phyloP scores from a whole-genome alignment of 1,140 invertebrate species.

The Heliconius hermathena region DNA sequence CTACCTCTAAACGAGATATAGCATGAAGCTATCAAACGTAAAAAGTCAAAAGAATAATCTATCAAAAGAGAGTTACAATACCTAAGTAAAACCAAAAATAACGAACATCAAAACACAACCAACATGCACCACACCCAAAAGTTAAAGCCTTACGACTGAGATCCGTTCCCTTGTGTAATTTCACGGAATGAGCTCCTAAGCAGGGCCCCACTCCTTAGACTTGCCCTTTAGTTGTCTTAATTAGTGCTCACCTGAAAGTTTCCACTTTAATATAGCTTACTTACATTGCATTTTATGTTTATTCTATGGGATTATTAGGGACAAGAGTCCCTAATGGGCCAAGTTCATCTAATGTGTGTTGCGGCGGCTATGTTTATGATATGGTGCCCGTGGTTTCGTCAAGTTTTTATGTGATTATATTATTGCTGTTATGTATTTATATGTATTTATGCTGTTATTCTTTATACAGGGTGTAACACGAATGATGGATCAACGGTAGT shows the following conservation, averaged over 20 bases:
- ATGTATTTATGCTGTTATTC: not conserved
- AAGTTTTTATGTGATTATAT: not conserved
- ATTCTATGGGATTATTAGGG: slow-evolving; percentile 37
- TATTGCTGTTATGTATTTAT: too few relatives aligned
- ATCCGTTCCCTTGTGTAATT: slow-evolving; percentile 66
- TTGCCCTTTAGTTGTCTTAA: slow-evolving; percentile 52
- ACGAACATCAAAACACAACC: not conserved
- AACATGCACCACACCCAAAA: slow-evolving; percentile 41
- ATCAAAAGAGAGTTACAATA: too few relatives aligned
- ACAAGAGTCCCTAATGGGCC: not conserved
- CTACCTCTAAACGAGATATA: too few relatives aligned
- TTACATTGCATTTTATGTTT: slow-evolving; percentile 50
- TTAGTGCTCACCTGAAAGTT: slow-evolving; percentile 67
- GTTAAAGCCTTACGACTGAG: slow-evolving; percentile 63
- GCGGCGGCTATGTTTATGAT: not conserved
- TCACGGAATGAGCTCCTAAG: slow-evolving; percentile 72
- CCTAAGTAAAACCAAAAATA: not conserved
- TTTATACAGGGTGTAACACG: not conserved
- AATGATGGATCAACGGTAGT: too few relatives aligned
- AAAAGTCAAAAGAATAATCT: too few relatives aligned
- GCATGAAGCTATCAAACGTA: too few relatives aligned
- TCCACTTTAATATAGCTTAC: slow-evolving; percentile 52
- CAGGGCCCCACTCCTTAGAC: slow-evolving; percentile 58
- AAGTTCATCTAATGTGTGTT: not conserved
- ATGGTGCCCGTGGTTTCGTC: not conserved